Evolutionary conservation across 2,888 invertebrate species (phyloP).

Genomic region (Cotesia congregata): DNA sequence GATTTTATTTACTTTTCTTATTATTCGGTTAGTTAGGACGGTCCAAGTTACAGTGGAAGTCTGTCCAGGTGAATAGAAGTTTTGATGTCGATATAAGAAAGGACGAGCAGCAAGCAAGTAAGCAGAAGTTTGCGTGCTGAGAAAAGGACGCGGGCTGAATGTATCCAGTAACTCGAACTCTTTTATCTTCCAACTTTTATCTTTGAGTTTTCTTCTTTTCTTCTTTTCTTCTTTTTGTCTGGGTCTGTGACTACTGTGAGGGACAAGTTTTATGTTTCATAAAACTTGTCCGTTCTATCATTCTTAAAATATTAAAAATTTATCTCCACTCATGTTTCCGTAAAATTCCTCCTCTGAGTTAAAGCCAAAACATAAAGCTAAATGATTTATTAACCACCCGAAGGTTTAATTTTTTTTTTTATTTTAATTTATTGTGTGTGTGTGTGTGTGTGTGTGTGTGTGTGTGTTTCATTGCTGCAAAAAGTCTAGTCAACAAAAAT

Average conservation of each 20-base stretch:
- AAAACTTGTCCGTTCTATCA: constrained; percentile 5
- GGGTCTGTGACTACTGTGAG: neutral
- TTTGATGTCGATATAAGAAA: constrained; percentile 29
- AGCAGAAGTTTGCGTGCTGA: constrained; percentile 1
- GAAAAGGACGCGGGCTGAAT: constrained; percentile 20
- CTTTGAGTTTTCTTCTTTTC: neutral
- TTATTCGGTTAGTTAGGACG: constrained; percentile 32
- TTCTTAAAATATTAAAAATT: neutral
- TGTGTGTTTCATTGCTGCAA: neutral
- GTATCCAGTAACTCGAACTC: constrained; percentile 7
- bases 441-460: constrained; percentile 1
- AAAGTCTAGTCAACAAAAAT: neutral
- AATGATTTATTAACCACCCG: neutral
- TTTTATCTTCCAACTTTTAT: constrained; percentile 8
- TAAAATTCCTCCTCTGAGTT: neutral
- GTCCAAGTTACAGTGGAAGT: constrained; percentile 32
- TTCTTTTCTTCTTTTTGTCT: neutral
- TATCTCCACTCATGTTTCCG: neutral
- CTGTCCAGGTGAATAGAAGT: neutral
- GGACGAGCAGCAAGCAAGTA: neutral
- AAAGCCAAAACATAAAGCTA: neutral
- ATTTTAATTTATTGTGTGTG: neutral
- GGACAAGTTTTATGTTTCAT: constrained; percentile 25
- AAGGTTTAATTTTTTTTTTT: neutral
- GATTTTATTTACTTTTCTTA: constrained; percentile 15